phyloP scores from a whole-genome alignment of 2,113 vertebrate species.

The Trematomus loennbergii region DNA sequence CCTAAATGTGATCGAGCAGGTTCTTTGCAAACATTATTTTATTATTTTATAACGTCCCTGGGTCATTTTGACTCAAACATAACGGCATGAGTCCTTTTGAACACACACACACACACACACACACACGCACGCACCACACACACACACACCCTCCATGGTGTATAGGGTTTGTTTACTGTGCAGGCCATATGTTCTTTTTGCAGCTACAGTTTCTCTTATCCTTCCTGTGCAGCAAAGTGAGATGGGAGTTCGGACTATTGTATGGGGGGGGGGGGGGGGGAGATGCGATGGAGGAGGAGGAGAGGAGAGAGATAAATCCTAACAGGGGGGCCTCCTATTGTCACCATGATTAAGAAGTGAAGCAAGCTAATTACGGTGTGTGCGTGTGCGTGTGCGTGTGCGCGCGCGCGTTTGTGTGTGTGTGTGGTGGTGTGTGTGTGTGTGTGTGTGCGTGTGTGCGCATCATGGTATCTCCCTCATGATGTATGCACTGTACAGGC shows the following conservation, averaged over 20 bases:
- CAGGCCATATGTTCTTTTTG: constrained; percentile 52
- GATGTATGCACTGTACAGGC: not conserved
- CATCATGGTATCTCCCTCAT: constrained; percentile 36
- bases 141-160: constrained; percentile 8
- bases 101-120: too few relatives aligned
- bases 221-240: constrained; percentile 54
- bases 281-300: constrained; percentile 40
- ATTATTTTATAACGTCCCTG: too few relatives aligned
- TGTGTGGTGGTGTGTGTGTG: not conserved
- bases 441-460: constrained; percentile 22
- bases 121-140: not conserved
- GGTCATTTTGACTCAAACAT: too few relatives aligned
- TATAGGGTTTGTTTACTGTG: constrained; percentile 42
- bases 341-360: constrained; percentile 56
- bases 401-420: not conserved
- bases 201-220: constrained; percentile 65
- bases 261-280: constrained; percentile 19
- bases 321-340: constrained; percentile 58
- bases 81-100: too few relatives aligned
- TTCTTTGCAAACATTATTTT: too few relatives aligned
- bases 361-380: constrained; percentile 55
- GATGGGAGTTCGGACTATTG: constrained; percentile 40
- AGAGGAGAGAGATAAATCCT: constrained; percentile 52
- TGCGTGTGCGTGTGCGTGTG: constrained; percentile 18
- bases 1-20: too few relatives aligned